phyloP scores from a whole-genome alignment of 2,888 invertebrate species.

The Heliconius hortense region DNA sequence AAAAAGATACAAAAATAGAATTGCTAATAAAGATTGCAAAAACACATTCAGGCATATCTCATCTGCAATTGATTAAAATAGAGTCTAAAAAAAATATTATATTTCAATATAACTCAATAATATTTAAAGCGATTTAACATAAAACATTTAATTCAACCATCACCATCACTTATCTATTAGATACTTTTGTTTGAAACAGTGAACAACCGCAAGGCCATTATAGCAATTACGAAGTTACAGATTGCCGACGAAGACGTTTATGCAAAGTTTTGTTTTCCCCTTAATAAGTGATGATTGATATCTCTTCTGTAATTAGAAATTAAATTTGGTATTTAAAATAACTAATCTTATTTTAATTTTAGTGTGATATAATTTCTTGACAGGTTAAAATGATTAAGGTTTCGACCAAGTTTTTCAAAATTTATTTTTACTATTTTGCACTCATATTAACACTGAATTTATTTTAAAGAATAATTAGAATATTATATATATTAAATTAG shows the following conservation, averaged over 20 bases:
- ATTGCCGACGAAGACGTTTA: slow-evolving; percentile 24
- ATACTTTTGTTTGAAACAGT: slow-evolving; percentile 16
- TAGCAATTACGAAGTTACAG: slow-evolving; percentile 22
- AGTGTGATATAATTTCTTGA: not conserved
- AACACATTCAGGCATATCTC: no score
- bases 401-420: not conserved
- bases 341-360: not conserved
- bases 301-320: slow-evolving; percentile 18
- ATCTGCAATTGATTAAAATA: no score
- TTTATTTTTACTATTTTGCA: not conserved
- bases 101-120: not conserved
- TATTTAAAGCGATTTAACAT: not conserved
- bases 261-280: slow-evolving; percentile 24
- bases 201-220: slow-evolving; percentile 22
- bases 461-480: no score
- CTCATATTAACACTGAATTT: no score
- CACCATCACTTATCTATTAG: slow-evolving; percentile 1
- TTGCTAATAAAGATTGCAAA: no score
- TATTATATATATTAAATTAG: no score
- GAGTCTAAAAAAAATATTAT: no score
- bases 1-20: no score
- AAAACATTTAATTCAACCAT: not conserved
- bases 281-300: slow-evolving; percentile 24
- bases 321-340: slow-evolving; percentile 17
- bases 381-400: not conserved